Percentiles rank a stretch among this genome's conserved stretches.
phyloP scores from a whole-genome alignment of 2,888 invertebrate genomes.

The Conomelus anceps region DNA sequence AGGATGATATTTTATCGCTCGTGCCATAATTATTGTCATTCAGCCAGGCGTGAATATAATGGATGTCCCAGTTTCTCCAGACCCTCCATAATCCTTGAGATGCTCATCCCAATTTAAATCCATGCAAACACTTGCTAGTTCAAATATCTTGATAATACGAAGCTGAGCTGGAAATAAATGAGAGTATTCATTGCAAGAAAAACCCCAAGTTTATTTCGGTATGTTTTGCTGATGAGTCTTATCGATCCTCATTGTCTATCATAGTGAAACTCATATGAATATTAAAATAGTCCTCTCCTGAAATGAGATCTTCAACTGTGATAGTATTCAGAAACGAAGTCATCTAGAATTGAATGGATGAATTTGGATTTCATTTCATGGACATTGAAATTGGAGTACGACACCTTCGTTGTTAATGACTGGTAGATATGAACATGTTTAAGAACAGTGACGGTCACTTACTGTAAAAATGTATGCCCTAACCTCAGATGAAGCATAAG shows the following conservation, averaged over 20 bases:
- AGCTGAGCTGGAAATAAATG: neutral
- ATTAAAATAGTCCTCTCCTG: neutral
- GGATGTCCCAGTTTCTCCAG: neutral
- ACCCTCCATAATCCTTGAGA: neutral
- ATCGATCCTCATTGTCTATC: neutral
- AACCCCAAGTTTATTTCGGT: neutral
- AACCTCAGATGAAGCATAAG: too few relatives aligned
- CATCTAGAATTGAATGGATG: neutral
- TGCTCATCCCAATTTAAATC: neutral
- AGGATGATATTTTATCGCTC: neutral
- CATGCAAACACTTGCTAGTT: neutral
- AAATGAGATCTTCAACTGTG: neutral
- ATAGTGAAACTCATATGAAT: neutral
- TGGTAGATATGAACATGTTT: neutral
- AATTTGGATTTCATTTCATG: neutral
- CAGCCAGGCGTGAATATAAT: neutral
- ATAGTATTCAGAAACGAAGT: neutral
- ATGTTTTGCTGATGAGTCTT: neutral
- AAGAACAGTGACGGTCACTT: neutral
- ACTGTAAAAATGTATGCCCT: too few relatives aligned
- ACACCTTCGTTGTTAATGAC: neutral
- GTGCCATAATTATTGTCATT: neutral
- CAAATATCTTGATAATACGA: neutral
- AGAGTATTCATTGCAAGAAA: neutral
- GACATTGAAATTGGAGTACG: neutral